Evolutionary conservation across 2,888 invertebrate genomes (phyloP), one percentile per base, ranked within the genome.

Genomic region (Prenolepis imparis): DNA sequence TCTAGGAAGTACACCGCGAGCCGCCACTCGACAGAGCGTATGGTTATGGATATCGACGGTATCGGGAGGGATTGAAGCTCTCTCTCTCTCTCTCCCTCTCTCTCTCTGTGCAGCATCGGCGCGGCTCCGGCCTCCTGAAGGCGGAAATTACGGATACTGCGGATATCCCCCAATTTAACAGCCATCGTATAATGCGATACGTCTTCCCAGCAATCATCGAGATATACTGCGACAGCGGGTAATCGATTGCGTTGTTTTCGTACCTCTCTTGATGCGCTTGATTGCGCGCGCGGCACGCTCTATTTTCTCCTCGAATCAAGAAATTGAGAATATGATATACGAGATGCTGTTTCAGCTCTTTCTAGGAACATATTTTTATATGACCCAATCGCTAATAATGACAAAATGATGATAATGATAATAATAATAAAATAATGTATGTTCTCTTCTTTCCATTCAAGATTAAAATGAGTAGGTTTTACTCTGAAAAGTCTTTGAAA

Each of bases 1-100:
- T 91, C 91, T 90, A 89, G 91, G 89, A 92, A 93, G 91, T 89
- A 89, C 80, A 52, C 70, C 61, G 83, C 68, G 72, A 57, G 36
- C 74, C 64, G 18, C 9, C 18, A 32, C 18, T 70, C 75, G 84
- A 84, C 83, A 84, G n/a, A 36, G 88, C 85, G 85, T 88, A 88
- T 74, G 77, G 82, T 77, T 85, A 87, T 83, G 75, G 83, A 48
- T 61, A 75, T 81, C 77, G 78, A 67, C 75, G 55, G 59, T 82
- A 84, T 85, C 67, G 55, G 59, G 70, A 74, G 66, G 74, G 74
- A 84, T 86, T 73, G 67, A 21, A 32, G n/a, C 59, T 21, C 24
- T 66, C 64, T 59, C n/a, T n/a, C 21, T 59, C 8, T 21, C 21
- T 59, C 8, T 21, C n/a, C n/a, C 59, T 21, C 24, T 66, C 59